Percentiles rank a stretch among this genome's conserved stretches.
These are phyloP conservation scores for Helarctos malayanus DNA, from an alignment of 2,797 vertebrate genomes.

Conservation along the genomic window DNA sequence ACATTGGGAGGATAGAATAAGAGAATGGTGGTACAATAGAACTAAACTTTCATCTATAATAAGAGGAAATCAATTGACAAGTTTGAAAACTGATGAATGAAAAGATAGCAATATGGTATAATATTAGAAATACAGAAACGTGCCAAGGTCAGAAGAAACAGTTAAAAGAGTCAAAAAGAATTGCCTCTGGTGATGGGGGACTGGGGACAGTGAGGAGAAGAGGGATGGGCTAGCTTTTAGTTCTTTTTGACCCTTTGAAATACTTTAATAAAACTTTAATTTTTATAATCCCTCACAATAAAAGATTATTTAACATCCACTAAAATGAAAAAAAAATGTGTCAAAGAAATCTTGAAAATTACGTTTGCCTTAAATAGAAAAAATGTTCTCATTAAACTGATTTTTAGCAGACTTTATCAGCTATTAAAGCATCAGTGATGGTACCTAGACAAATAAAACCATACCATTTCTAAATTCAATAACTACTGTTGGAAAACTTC, in stretches of 20 bases:
- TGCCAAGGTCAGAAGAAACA: background rate
- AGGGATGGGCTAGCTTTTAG: background rate
- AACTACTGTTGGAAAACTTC: background rate
- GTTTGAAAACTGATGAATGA: background rate
- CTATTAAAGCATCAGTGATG: conserved; percentile 57
- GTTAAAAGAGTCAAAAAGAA: background rate
- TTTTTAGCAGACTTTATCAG: conserved; percentile 70
- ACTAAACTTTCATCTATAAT: background rate
- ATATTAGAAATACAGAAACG: background rate
- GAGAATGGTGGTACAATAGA: background rate
- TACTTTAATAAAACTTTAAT: conserved; percentile 40
- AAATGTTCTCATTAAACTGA: conserved; percentile 47
- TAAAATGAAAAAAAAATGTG: conserved; percentile 4
- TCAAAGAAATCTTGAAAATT: background rate
- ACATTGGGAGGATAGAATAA: background rate
- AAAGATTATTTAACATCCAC: conserved; percentile 47
- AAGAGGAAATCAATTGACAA: background rate
- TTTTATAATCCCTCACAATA: background rate
- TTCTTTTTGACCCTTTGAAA: background rate
- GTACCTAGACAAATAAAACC: conserved; percentile 10
- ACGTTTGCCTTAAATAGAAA: conserved; percentile 54
- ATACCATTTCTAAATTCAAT: background rate
- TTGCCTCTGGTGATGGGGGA: background rate
- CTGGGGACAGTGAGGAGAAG: background rate
- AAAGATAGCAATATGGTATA: background rate